Evolutionary conservation across 1,140 invertebrate species (phyloP), one percentile per base, ranked within the genome.

Genomic region (Tetragnatha versicolor): DNA sequence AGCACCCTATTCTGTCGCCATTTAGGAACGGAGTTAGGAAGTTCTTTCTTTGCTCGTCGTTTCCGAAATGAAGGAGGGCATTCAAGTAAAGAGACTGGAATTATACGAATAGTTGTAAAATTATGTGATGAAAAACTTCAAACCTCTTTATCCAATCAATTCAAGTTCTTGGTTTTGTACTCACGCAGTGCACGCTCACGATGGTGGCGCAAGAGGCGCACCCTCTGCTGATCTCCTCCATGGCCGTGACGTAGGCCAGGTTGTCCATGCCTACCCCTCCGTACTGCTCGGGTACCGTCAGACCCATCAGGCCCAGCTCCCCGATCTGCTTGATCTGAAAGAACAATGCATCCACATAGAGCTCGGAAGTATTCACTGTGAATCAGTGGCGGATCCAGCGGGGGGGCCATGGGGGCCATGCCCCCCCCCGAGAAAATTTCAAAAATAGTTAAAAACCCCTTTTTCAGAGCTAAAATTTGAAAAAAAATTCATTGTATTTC

Each of bases 211-310:
- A 89, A 35, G 91, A 91, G 0, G 94, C 94, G 87, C 94, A 96
- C 0, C 89, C 89, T 69, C 87, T 80, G 80, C 86, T 87, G 82
- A 98, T 94, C 87, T 98, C 97, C 86, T 98, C 96, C 88, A 97
- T 91, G 0, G 94, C 95, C 81, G 98, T 94, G 9, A 93, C 91
- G 87, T 98, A 98, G 0, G 96, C 94, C 68, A 98, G 84, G 84
- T 94, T 94, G 86, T 98, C 96, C 35, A 98, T 85, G 0, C 95
- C 96, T 25, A 92, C 89, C 9, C 95, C 95, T 17, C 95, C 95
- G 29, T 92, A 88, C 35, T 91, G 89, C 86, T 97, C 95, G 6
- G 95, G 92, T 0, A 92, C 86, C 5, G 91, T 87, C 17, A 98
- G 89, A 5, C 90, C 90, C 91, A 98, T 92, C 0, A 98, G 87